Base-by-base conservation (phyloP, 2,797 vertebrate genomes). In the Channa striata region DNA sequence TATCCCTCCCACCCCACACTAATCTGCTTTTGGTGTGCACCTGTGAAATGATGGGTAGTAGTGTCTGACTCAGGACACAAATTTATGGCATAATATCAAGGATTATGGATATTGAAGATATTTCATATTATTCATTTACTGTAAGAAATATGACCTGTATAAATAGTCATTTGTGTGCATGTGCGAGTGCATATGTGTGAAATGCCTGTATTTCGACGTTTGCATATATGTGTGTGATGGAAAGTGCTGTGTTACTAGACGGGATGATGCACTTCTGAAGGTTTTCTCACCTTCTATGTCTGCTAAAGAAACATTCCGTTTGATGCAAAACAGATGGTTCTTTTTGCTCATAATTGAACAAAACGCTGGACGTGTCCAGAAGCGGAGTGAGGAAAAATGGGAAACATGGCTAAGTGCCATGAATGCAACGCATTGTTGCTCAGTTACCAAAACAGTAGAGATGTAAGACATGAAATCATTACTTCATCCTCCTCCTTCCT, bases 91-190 rank as follows among this genome's bases (percentile, higher is more conserved):
- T 91, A 91, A 91, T 92, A 91, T 92, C 77, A 74, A 54, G 12
- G 78, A 91, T 92, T 93, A 92, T 82, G 87, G 86, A 93, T 93
- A 92, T 92, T 92, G 83, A 88, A 82, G 81, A 87, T 88, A 90
- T 91, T 91, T 92, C 70, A 80, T 91, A 84, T 80, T 86, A 88
- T 91, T 92, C 56, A 92, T 90, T 93, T 86, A 91, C 80, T 80
- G 86, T 74, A 76, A 89, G 84, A 89, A 87, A 87, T 85, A 87
- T 85, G 81, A 84, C 72, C 81, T 74, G 75, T 60, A 78, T 78
- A 76, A 87, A 87, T 80, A 89, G 79, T 68, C 1, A 86, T 87
- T 78, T 84, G 63, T 61, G 74, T 72, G 81, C 51, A 7, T 48
- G 56, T 81, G 62, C 11, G 20, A 42, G 51, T 39, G 48, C 19